A percentile compares a stretch with the other conserved stretches of the same genome.
phyloP scores from a whole-genome alignment of 2,888 invertebrate species.

The Dilophus febrilis region DNA sequence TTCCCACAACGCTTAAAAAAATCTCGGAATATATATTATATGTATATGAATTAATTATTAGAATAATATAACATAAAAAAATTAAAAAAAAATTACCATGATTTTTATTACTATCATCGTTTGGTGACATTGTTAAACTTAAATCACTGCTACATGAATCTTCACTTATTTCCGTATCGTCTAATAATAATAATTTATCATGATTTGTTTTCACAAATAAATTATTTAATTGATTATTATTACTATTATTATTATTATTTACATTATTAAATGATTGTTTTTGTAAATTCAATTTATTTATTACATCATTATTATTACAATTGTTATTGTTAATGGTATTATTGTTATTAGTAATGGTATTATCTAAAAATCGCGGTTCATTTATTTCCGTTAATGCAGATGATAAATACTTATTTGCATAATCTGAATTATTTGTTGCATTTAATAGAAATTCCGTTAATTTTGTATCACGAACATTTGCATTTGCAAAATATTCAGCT shows the following conservation, averaged over 20 bases:
- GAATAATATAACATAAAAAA: too few relatives aligned
- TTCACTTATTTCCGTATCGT: conserved; percentile 20
- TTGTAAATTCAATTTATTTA: too few relatives aligned
- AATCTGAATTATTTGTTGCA: conserved; percentile 8
- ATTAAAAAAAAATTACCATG: too few relatives aligned
- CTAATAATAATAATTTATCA: conserved; percentile 3
- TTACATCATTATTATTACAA: background rate
- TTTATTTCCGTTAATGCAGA: too few relatives aligned
- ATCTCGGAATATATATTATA: too few relatives aligned
- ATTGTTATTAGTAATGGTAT: background rate
- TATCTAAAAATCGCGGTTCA: too few relatives aligned
- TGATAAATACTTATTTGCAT: background rate
- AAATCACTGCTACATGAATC: conserved; percentile 30
- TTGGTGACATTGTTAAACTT: conserved; percentile 28
- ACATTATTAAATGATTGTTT: background rate
- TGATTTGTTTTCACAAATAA: conserved; percentile 3
- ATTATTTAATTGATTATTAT: background rate
- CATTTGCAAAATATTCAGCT: conserved; percentile 9
- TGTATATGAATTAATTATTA: too few relatives aligned
- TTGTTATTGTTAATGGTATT: background rate
- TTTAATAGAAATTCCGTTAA: conserved; percentile 13
- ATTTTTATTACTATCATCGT: conserved; percentile 1
- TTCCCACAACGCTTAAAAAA: too few relatives aligned
- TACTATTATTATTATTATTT: background rate
- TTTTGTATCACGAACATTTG: conserved; percentile 13